Percentiles rank a stretch among this genome's conserved stretches.
Conservation (phyloP, 2,888 invertebrate species). For the Eurytoma adleriae region DNA sequence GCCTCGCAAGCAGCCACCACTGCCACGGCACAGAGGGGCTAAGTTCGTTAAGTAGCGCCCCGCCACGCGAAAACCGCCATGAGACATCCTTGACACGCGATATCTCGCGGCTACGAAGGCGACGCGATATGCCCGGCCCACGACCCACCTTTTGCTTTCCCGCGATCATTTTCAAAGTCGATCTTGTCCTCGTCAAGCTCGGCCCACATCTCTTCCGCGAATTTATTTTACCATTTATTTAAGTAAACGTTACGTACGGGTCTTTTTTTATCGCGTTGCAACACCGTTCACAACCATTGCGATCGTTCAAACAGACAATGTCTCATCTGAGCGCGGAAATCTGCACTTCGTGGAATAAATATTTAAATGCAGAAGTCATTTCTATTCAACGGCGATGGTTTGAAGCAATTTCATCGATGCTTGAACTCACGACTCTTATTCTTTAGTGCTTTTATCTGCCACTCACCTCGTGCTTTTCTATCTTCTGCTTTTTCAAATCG, state of each 20-base stretch:
- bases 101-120: conserved; percentile 60
- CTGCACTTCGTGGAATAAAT: conserved; percentile 71
- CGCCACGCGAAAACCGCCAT: conserved; percentile 70
- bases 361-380: conserved; percentile 69
- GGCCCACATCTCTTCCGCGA: too few species aligned
- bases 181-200: conserved; percentile 5
- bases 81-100: conserved; percentile 72
- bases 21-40: conserved; percentile 62
- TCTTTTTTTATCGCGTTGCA: too few species aligned
- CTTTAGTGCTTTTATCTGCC: conserved; percentile 43
- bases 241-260: too few species aligned
- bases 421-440: conserved; percentile 60
- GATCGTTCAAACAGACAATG: conserved; percentile 58
- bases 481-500: neutral
- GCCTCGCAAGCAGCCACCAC: neutral
- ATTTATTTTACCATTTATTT: too few species aligned
- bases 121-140: conserved; percentile 45
- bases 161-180: conserved; percentile 47
- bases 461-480: neutral
- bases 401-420: conserved; percentile 51
- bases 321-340: conserved; percentile 65
- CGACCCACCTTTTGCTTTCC: conserved; percentile 39
- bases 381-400: conserved; percentile 63
- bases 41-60: conserved; percentile 75
- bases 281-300: neutral